These are phyloP conservation scores for Raja brachyura DNA, from an alignment of 2,113 vertebrate genomes.

Conservation along the genomic window DNA sequence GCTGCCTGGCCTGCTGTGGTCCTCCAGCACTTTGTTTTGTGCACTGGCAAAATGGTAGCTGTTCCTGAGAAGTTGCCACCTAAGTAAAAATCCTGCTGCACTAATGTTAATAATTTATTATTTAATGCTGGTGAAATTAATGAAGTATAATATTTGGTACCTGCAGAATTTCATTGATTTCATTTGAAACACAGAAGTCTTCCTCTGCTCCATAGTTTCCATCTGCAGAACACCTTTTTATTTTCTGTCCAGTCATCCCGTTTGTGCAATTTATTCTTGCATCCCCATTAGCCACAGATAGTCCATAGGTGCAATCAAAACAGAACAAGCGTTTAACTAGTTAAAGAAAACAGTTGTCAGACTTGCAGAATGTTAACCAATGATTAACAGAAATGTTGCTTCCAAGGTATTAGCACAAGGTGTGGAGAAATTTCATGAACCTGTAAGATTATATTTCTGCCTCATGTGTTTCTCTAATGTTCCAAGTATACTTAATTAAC, in stretches of 20 bases:
- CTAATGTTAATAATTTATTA: background rate
- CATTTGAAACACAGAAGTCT: background rate
- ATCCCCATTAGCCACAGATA: accelerated
- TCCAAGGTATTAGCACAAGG: background rate
- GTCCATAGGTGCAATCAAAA: accelerated
- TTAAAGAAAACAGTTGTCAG: background rate
- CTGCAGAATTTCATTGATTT: background rate
- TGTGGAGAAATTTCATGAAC: background rate
- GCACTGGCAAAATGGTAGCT: background rate
- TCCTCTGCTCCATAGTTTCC: background rate
- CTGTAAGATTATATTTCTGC: too few relatives aligned
- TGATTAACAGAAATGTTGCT: background rate
- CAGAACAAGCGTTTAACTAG: background rate
- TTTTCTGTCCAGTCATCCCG: background rate
- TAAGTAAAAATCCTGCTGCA: background rate
- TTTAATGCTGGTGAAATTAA: background rate
- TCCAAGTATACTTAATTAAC: background rate
- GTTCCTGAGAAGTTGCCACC: background rate
- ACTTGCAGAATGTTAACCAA: background rate
- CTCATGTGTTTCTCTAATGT: background rate
- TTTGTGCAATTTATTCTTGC: background rate
- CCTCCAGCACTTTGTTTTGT: too few relatives aligned
- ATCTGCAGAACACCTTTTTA: background rate
- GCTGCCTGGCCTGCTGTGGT: too few relatives aligned
- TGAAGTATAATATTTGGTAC: background rate